Evolutionary conservation across 37 sponge, comb jelly and placozoan genomes (phyloP), one percentile per base, ranked within the genome.

Genomic region (Oopsacas minuta): DNA sequence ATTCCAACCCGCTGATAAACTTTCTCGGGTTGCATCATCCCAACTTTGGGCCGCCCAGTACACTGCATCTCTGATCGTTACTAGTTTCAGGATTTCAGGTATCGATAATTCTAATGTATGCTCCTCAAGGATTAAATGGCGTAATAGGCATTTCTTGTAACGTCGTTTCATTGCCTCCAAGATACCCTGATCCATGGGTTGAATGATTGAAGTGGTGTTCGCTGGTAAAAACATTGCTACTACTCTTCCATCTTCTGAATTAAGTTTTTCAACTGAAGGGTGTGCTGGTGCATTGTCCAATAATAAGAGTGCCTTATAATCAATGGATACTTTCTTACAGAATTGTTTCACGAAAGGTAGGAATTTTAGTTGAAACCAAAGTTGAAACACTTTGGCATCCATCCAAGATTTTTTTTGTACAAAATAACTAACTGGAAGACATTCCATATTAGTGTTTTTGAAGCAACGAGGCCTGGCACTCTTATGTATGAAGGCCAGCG

Each of bases 381-480:
- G 53, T 30, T 34, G 36, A 82, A 82, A 82, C 17, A 82, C 30
- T 82, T 36, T 87, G 30, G 53, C 83, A 82, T 82, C 83, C 83
- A 82, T 82, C 83, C 38, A 85, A 1, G 88, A 52, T 37, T 85
- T 86, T 35, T 52, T 36, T 85, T 86, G 39, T 36, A 35, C 37
- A 85, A 15, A 85, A 83, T 86, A 88, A 36, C 82, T 38, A 35
- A 85, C 85, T 81, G 85, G 85, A 17, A 88, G 85, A 46, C 37
- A 39, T 42, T 36, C 36, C 85, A 85, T 88, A 61, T 85, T n/a
- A 81, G 85, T 88, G 38, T 88, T 37, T 85, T 88, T 85, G 85
- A 88, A 88, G 82, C 88, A 85, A 17, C 85, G 75, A 34, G 85
- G 88, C 46, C 85, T 84, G 37, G 81, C 35, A 37, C 85, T 82